Conservation (phyloP, 2,113 vertebrate species). For the Rhynchopsitta pachyrhyncha region DNA sequence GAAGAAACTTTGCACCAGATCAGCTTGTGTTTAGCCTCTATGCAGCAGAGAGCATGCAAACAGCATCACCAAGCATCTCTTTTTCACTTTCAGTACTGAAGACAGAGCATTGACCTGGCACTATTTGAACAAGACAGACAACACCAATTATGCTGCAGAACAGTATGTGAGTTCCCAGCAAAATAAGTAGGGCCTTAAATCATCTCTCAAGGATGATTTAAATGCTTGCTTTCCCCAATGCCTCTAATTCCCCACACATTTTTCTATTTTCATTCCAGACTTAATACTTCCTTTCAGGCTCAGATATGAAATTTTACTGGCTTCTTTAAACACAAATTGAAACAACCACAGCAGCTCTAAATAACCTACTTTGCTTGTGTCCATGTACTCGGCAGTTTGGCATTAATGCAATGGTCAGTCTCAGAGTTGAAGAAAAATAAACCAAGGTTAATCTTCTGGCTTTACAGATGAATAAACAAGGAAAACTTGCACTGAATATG, state of each 20-base stretch:
- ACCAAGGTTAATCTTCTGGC: neutral
- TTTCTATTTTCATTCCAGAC: neutral
- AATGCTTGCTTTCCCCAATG: neutral
- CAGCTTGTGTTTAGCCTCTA: neutral
- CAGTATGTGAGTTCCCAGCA: neutral
- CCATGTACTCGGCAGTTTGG: neutral
- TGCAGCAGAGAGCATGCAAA: neutral
- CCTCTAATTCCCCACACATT: neutral
- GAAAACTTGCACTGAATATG: neutral
- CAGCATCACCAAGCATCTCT: neutral
- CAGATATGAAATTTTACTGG: neutral
- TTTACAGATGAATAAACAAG: constrained; percentile 6
- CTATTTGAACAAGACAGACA: neutral
- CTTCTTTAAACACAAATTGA: constrained; percentile 11
- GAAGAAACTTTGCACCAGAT: neutral
- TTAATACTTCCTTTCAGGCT: neutral
- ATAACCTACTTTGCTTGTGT: neutral
- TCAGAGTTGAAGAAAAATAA: neutral
- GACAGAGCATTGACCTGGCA: neutral
- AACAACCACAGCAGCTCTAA: neutral
- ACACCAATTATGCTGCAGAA: neutral
- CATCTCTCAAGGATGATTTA: neutral
- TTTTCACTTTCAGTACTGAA: neutral
- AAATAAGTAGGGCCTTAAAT: neutral
- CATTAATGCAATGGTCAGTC: neutral